Conservation (phyloP, 2,888 invertebrate species). For the Xestia c-nigrum region DNA sequence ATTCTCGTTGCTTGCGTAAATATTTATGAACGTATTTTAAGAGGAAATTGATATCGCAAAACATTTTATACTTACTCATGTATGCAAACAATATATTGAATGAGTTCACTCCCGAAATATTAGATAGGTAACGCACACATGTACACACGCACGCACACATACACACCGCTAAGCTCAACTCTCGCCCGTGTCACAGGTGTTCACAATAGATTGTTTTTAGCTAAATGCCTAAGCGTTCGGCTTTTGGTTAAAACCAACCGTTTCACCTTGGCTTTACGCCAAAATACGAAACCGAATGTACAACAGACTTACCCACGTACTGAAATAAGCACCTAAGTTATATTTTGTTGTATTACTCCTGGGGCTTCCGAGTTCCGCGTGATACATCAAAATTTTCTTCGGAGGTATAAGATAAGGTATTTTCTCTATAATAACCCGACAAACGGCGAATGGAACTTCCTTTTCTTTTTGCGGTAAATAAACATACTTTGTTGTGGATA, state of each 20-base stretch:
- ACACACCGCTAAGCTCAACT: conserved; percentile 43
- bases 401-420: conserved; percentile 53
- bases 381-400: conserved; percentile 68
- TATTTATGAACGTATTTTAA: conserved; percentile 40
- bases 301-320: conserved; percentile 62
- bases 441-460: conserved; percentile 50
- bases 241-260: conserved; percentile 65
- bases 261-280: conserved; percentile 64
- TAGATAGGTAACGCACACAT: conserved; percentile 33
- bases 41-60: conserved; percentile 46
- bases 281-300: conserved; percentile 54
- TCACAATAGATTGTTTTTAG: conserved; percentile 68
- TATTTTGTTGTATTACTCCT: conserved; percentile 65
- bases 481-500: conserved; percentile 51
- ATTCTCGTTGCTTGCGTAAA: conserved; percentile 32
- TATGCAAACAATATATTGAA: conserved; percentile 59
- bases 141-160: conserved; percentile 16
- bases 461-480: conserved; percentile 59
- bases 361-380: conserved; percentile 55
- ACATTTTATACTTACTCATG: conserved; percentile 46
- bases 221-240: conserved; percentile 66
- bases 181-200: conserved; percentile 66
- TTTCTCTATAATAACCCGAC: conserved; percentile 57
- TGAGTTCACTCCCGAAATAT: conserved; percentile 45
- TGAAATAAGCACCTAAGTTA: conserved; percentile 66